Conservation (phyloP, 2,888 invertebrate genomes). For the Choristoneura rosaceana region DNA sequence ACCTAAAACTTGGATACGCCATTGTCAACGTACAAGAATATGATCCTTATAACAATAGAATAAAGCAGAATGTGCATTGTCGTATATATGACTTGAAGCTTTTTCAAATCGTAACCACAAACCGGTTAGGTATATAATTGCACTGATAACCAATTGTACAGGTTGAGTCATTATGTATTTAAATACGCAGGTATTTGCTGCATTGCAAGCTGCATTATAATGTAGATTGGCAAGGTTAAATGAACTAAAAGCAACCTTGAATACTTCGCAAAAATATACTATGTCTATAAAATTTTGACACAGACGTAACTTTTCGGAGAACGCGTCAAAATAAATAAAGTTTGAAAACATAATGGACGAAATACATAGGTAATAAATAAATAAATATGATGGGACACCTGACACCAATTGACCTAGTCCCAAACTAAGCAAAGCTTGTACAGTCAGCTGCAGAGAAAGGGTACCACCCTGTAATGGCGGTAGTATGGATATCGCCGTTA, state of each 20-base stretch:
- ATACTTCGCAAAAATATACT: no score
- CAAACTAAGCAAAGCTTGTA: no score
- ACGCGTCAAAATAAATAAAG: no score
- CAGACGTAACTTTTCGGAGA: no score
- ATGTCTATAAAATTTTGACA: no score
- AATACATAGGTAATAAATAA: no score
- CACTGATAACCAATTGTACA: not conserved
- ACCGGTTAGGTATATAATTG: not conserved
- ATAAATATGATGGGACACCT: no score
- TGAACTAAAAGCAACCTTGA: not conserved
- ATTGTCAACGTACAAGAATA: not conserved
- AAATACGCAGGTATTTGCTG: not conserved
- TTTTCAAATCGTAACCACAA: not conserved
- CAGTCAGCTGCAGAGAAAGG: no score
- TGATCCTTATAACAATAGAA: not conserved
- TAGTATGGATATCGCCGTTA: no score
- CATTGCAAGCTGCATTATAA: not conserved
- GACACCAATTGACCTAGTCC: no score
- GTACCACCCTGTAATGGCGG: no score
- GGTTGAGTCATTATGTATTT: constrained; percentile 1
- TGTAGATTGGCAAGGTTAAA: not conserved
- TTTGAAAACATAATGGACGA: no score
- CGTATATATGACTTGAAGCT: not conserved
- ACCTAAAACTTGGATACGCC: not conserved
- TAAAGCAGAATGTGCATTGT: not conserved